Percentiles rank a stretch among this genome's conserved stretches.
These are phyloP conservation scores for Polypedilum vanderplanki DNA, from an alignment of 1,140 invertebrate species.

Conservation along the genomic window DNA sequence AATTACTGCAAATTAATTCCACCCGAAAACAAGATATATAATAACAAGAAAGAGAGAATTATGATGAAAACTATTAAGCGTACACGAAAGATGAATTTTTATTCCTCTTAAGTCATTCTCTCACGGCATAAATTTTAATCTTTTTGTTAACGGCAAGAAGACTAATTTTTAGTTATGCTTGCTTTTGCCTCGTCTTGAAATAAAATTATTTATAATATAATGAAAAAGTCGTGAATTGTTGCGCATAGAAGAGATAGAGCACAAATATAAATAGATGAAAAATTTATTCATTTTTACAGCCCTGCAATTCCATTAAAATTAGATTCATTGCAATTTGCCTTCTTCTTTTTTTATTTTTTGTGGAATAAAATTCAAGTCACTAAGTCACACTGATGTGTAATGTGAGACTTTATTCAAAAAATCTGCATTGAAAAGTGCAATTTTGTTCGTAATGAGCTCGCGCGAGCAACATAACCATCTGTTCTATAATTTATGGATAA, in stretches of 20 bases:
- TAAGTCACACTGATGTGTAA: background rate
- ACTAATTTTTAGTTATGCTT: background rate
- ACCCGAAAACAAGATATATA: background rate
- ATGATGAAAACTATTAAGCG: background rate
- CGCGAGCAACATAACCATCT: conserved; percentile 1
- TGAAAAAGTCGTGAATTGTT: conserved; percentile 13
- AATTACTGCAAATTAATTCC: conserved; percentile 1
- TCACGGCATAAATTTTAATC: conserved; percentile 13
- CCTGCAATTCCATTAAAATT: background rate
- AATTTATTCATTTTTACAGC: background rate
- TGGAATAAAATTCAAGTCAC: background rate
- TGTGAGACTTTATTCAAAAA: conserved; percentile 13
- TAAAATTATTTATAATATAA: background rate
- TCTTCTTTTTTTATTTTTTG: background rate
- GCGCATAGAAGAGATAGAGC: background rate
- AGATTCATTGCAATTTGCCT: background rate
- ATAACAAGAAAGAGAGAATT: background rate
- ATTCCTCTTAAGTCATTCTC: background rate
- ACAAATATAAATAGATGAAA: no score
- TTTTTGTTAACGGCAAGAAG: background rate
- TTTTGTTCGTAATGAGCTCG: background rate
- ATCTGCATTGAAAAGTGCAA: background rate
- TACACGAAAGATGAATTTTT: background rate
- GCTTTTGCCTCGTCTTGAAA: no score
- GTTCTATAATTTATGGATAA: conserved; percentile 14